phyloP scores from a whole-genome alignment of 2,113 vertebrate species.

The Anolis sagrei region DNA sequence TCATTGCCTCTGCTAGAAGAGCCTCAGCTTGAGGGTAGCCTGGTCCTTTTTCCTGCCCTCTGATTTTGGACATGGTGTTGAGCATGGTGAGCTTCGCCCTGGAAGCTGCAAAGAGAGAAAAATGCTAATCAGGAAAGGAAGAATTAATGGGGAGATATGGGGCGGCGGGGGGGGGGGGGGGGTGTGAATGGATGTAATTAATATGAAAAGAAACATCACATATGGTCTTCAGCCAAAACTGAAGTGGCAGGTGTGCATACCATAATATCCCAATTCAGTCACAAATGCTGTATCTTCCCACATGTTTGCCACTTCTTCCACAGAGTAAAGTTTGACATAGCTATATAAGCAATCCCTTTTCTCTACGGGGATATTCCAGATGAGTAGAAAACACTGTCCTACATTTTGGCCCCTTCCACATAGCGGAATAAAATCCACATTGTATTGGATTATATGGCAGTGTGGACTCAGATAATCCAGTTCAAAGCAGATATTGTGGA shows the following conservation, averaged over 20 bases:
- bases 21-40: constrained; percentile 95
- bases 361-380: neutral
- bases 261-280: neutral
- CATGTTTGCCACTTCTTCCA: neutral
- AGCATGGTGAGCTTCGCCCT: constrained; percentile 99
- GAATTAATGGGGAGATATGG: constrained; percentile 24
- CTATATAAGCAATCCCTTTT: neutral
- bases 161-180: neutral
- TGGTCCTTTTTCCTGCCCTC: constrained; percentile 95
- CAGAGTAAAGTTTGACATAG: neutral
- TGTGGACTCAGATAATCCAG: too few relatives aligned
- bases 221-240: neutral
- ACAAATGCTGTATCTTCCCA: too few relatives aligned
- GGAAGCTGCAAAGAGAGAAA: constrained; percentile 81
- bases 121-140: constrained; percentile 31
- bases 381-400: neutral
- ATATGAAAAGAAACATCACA: neutral
- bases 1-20: constrained; percentile 92
- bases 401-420: too few relatives aligned
- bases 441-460: too few relatives aligned
- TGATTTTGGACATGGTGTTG: constrained; percentile 99
- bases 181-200: too few relatives aligned
- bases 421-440: too few relatives aligned
- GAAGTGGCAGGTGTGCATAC: neutral
- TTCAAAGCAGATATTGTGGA: too few relatives aligned